These are phyloP conservation scores for Hypena proboscidalis DNA, from an alignment of 2,888 invertebrate genomes.

Conservation along the genomic window DNA sequence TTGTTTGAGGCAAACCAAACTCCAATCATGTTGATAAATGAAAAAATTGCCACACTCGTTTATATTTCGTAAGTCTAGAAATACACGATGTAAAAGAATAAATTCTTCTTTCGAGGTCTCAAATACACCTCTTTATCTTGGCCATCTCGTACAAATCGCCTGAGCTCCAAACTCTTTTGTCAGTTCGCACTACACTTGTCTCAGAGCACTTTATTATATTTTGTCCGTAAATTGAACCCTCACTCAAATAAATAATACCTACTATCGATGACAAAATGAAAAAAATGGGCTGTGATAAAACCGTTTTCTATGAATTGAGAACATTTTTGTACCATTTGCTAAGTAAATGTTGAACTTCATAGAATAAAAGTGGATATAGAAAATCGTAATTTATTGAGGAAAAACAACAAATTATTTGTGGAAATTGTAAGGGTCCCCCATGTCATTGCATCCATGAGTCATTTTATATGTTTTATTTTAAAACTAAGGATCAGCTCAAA, in stretches of 20 bases:
- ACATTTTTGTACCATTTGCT: neutral
- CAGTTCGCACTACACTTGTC: slow-evolving; percentile 59
- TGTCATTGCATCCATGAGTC: no score
- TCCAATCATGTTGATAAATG: no score
- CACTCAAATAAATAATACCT: slow-evolving; percentile 41
- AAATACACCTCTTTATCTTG: slow-evolving; percentile 63
- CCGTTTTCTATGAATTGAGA: slow-evolving; percentile 7
- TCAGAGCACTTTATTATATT: slow-evolving; percentile 56
- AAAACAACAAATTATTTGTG: no score
- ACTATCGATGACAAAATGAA: slow-evolving; percentile 12
- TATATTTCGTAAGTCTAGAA: slow-evolving; percentile 23
- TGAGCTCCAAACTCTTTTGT: slow-evolving; percentile 62
- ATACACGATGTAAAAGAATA: slow-evolving; percentile 55
- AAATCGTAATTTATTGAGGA: no score
- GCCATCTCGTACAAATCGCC: slow-evolving; percentile 65
- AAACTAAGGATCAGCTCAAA: no score
- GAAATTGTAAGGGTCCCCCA: no score
- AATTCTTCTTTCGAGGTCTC: slow-evolving; percentile 58
- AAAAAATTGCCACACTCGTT: no score
- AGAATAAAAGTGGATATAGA: no score
- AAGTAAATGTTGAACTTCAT: neutral
- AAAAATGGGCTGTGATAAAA: slow-evolving; percentile 1
- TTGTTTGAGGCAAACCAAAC: no score
- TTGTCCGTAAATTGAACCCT: slow-evolving; percentile 55
- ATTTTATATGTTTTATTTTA: no score